A percentile compares a stretch with the other conserved stretches of the same genome.
Conservation (phyloP, 2,888 invertebrate genomes). For the Exephanes ischioxanthus region DNA sequence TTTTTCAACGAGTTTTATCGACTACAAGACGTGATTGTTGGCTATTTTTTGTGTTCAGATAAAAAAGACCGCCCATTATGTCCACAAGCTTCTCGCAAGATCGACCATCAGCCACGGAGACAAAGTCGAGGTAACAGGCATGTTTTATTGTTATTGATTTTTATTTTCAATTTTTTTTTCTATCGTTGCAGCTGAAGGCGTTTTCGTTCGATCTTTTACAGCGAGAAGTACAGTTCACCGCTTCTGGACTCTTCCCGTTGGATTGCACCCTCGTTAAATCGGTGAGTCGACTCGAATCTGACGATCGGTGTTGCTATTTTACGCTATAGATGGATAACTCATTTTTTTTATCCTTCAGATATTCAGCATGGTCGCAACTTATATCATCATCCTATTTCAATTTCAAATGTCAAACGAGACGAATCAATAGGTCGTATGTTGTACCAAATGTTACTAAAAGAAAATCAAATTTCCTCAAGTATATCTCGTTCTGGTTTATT, state of each 20-base stretch:
- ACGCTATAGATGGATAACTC: neutral
- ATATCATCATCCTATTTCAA: conserved; percentile 16
- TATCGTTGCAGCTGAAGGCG: conserved; percentile 35
- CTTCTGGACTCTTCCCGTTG: conserved; percentile 40
- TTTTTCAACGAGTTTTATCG: neutral
- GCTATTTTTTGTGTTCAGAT: conserved; percentile 8
- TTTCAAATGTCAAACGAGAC: neutral
- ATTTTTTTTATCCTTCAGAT: conserved; percentile 5
- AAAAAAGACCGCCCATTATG: conserved; percentile 10
- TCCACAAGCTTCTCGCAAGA: conserved; percentile 42
- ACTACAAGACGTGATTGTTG: neutral
- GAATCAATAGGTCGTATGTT: neutral
- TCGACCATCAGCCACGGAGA: conserved; percentile 36
- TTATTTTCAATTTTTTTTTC: neutral
- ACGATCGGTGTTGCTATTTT: neutral
- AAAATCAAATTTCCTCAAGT: neutral
- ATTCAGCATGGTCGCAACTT: conserved; percentile 20
- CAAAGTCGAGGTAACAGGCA: conserved; percentile 32
- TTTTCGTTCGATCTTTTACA: conserved; percentile 47
- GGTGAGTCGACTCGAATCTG: conserved; percentile 23
- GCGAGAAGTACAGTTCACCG: conserved; percentile 50
- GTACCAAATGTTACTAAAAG: neutral
- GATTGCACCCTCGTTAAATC: conserved; percentile 40
- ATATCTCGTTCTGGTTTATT: neutral
- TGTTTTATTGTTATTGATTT: neutral